Evolutionary conservation across 1,140 invertebrate genomes (phyloP).

Genomic region (Drosophila sp.): DNA sequence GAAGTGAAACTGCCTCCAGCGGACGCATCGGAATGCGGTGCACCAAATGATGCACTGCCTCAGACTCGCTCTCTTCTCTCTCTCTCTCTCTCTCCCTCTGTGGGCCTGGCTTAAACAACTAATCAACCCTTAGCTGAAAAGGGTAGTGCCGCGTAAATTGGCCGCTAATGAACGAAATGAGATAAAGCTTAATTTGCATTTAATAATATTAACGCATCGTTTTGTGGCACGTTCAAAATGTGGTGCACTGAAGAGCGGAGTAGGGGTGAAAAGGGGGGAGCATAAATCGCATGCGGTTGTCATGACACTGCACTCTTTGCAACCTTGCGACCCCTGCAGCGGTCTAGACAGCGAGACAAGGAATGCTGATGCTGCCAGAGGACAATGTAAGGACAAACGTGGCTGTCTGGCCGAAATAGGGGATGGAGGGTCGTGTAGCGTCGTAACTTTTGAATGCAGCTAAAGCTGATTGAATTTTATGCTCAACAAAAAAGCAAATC

Average conservation of each 20-base stretch:
- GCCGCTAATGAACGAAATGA: slow-evolving; percentile 79
- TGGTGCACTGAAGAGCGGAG: neutral
- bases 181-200: slow-evolving; percentile 83
- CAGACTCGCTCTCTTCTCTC: neutral
- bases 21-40: slow-evolving; percentile 10
- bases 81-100: too few relatives aligned
- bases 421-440: slow-evolving; percentile 15
- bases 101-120: slow-evolving; percentile 6
- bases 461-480: slow-evolving; percentile 83
- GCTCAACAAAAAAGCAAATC: slow-evolving; percentile 70
- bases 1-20: slow-evolving; percentile 51
- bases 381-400: slow-evolving; percentile 82
- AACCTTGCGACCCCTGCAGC: slow-evolving; percentile 42
- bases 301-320: slow-evolving; percentile 59
- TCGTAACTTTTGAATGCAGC: slow-evolving; percentile 77
- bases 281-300: slow-evolving; percentile 79
- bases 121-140: slow-evolving; percentile 10
- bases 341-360: slow-evolving; percentile 51
- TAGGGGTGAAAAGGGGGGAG: slow-evolving; percentile 20
- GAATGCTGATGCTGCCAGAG: slow-evolving; percentile 49
- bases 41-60: slow-evolving; percentile 20
- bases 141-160: slow-evolving; percentile 52
- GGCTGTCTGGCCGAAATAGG: slow-evolving; percentile 43
- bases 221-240: slow-evolving; percentile 31
- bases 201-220: slow-evolving; percentile 78